Percentiles rank a stretch among this genome's conserved stretches.
Conservation (phyloP, 2,888 invertebrate genomes). For the Heliothis peltigera region DNA sequence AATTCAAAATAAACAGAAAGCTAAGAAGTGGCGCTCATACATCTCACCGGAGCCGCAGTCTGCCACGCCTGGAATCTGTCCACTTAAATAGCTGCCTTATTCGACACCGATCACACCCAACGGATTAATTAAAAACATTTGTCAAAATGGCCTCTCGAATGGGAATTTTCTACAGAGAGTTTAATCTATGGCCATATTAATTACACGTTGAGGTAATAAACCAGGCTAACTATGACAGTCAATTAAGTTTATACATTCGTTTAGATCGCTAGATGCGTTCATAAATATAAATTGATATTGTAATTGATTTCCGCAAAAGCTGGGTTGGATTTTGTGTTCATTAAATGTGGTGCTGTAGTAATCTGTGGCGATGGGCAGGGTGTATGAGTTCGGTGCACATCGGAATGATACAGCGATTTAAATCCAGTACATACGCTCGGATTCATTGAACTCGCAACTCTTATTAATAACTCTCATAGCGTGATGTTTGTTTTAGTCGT, state of each 20-base stretch:
- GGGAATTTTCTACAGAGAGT: conserved; percentile 72
- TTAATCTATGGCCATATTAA: conserved; percentile 75
- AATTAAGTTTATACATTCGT: conserved; percentile 78
- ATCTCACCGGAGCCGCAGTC: conserved; percentile 69
- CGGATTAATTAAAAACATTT: conserved; percentile 86
- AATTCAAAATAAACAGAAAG: conserved; percentile 69
- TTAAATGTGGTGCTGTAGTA: conserved; percentile 64
- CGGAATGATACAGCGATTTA: conserved; percentile 78
- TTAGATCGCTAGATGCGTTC: conserved; percentile 69
- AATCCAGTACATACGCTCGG: conserved; percentile 75
- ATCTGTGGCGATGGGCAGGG: conserved; percentile 62
- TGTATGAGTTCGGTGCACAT: conserved; percentile 72
- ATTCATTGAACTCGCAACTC: conserved; percentile 88
- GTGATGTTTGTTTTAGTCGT: conserved; percentile 85
- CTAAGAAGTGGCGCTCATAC: conserved; percentile 73
- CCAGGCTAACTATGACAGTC: conserved; percentile 77
- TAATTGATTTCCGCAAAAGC: conserved; percentile 76
- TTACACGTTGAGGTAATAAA: conserved; percentile 78
- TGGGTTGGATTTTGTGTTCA: conserved; percentile 70
- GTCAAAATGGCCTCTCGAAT: conserved; percentile 81
- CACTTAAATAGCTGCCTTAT: conserved; percentile 78
- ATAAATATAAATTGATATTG: conserved; percentile 75
- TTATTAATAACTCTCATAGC: conserved; percentile 88
- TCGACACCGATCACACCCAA: conserved; percentile 80
- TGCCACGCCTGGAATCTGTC: conserved; percentile 83